A percentile compares a stretch with the other conserved stretches of the same genome.
Evolutionary conservation across 2,113 vertebrate genomes (phyloP).

Genomic region (Eublepharis macularius): DNA sequence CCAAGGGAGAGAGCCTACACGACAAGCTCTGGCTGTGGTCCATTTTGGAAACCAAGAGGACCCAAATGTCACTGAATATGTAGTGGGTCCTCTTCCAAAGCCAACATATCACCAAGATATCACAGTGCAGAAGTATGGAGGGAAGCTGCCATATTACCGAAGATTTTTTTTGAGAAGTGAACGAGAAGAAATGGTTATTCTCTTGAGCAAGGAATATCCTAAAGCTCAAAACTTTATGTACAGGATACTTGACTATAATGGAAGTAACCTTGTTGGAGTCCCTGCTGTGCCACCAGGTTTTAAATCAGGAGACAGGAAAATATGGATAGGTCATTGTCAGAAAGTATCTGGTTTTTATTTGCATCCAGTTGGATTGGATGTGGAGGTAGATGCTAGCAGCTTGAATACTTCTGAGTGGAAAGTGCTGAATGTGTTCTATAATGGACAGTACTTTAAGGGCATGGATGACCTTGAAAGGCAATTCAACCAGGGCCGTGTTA

Average conservation of each 20-base stretch:
- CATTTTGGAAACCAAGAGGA: conserved; percentile 68
- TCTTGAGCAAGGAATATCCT: conserved; percentile 68
- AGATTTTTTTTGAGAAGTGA: conserved; percentile 71
- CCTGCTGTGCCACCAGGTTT: conserved; percentile 73
- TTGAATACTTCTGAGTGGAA: conserved; percentile 74
- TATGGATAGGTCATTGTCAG: conserved; percentile 86
- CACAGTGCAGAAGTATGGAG: conserved; percentile 70
- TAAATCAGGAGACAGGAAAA: conserved; percentile 74
- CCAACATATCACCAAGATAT: conserved; percentile 70
- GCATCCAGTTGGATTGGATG: conserved; percentile 86
- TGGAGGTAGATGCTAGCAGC: conserved; percentile 82
- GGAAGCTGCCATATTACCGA: conserved; percentile 69
- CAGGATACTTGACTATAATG: conserved; percentile 73
- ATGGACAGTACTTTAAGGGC: conserved; percentile 77
- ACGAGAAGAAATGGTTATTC: conserved; percentile 71
- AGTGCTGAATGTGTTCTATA: conserved; percentile 79
- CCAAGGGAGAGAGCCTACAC: conserved; percentile 54
- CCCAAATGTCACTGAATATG: conserved; percentile 80
- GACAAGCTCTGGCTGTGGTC: conserved; percentile 82
- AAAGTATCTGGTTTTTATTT: conserved; percentile 75
- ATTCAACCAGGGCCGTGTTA: conserved; percentile 35
- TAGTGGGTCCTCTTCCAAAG: conserved; percentile 78
- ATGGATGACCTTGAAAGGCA: conserved; percentile 47
- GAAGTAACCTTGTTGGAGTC: neutral
- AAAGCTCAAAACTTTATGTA: conserved; percentile 68